Evolutionary conservation across 2,888 invertebrate genomes (phyloP).

Genomic region (Sesia bembeciformis): DNA sequence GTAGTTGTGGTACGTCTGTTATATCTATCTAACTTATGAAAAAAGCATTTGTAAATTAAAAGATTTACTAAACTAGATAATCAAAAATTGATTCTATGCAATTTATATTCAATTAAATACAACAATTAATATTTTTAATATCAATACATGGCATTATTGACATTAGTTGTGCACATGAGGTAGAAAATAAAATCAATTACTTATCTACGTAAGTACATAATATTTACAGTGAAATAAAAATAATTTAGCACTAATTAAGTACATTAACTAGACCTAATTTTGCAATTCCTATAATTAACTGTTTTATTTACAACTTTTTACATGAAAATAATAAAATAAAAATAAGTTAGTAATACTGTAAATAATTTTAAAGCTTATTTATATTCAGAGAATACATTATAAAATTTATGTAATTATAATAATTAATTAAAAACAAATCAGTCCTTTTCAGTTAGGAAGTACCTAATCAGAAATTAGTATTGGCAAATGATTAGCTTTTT

Average conservation of each 20-base stretch:
- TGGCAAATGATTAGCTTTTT: too few species aligned
- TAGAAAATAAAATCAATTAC: constrained; percentile 53
- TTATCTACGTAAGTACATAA: constrained; percentile 27
- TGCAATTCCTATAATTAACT: constrained; percentile 1
- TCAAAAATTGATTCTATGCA: too few species aligned
- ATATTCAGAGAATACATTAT: constrained; percentile 30
- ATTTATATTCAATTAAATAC: too few species aligned
- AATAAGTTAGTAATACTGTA: constrained; percentile 72
- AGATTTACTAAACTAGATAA: too few species aligned
- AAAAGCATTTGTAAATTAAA: too few species aligned
- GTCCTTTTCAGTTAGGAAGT: constrained; percentile 19
- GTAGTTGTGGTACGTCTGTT: too few species aligned
- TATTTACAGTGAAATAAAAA: constrained; percentile 24
- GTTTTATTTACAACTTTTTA: constrained; percentile 64
- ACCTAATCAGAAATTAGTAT: too few species aligned
- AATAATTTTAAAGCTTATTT: constrained; percentile 61
- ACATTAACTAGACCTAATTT: neutral
- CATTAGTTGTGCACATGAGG: constrained; percentile 49
- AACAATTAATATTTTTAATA: too few species aligned
- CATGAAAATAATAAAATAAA: constrained; percentile 44
- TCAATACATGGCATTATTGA: constrained; percentile 8
- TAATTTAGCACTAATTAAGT: neutral
- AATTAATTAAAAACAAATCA: constrained; percentile 38
- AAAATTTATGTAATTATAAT: constrained; percentile 7
- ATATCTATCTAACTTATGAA: too few species aligned